Base-by-base conservation (phyloP, 1,140 invertebrate genomes). In the Cyclargus thomasi region DNA sequence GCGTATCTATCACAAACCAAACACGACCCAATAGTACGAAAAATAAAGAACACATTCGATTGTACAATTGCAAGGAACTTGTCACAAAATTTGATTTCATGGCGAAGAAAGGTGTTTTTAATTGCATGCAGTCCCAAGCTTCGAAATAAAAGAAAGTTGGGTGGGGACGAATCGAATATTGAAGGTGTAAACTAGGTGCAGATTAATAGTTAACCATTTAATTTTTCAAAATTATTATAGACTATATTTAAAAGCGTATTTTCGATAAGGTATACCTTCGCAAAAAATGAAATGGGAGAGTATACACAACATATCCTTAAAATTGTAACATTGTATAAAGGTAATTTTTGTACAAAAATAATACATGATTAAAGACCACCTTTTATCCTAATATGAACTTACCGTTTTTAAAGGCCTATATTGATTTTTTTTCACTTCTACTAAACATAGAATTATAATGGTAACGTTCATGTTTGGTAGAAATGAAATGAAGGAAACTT, bases 1-100 rank as follows among this genome's bases (percentile, higher is more conserved):
- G 83, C 83, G 83, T 85, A 65, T 65, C 66, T 3, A 22, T 29
- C 62, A 70, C 75, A 68, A 65, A 59, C 57, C 5, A 75, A 70
- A 67, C 59, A 53, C 39, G 69, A 69, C 69, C 53, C 10, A 47
- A 69, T 67, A 21, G 17, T 66, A 11, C 21, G 62, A 1, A 36
- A 17, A 20, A 53, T 64, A 67, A 22, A 53, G 62, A 59, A 47
- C 18, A 64, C 53, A 53, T 53, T 64, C 53, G 4, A 23, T 20
- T 53, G n/a, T 39, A 23, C 10, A 2, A 39, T n/a, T 18, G 35
- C 59, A 62, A 67, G 67, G 64, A 67, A 72, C 63, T 53, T 74
- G 69, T 74, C 70, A 74, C 62, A 39, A 59, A 71, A 70, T 67
- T 70, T 65, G 67, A 72, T 74, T 71, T 70, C 63, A 53, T 65